phyloP scores from a whole-genome alignment of 2,113 vertebrate genomes.

The Onychorhynchus coronatus region DNA sequence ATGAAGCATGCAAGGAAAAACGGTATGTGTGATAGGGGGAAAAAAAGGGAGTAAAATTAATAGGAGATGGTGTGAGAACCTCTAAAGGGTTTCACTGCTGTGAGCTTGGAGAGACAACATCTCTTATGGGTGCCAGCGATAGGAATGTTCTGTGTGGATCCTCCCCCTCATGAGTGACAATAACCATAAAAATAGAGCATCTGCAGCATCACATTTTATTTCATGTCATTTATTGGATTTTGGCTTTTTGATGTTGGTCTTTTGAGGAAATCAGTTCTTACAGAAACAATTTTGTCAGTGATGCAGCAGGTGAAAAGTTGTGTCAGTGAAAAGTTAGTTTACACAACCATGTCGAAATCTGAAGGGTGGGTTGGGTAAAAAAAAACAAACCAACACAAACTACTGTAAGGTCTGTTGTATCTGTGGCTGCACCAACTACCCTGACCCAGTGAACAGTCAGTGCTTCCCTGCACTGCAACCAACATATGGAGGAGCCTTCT shows the following conservation, averaged over 20 bases:
- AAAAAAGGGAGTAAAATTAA: not conserved
- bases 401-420: not conserved
- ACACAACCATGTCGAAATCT: not conserved
- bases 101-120: not conserved
- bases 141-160: not conserved
- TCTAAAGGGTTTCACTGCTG: conserved; percentile 4
- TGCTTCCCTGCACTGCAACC: not conserved
- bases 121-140: not conserved
- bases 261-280: not conserved
- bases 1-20: not conserved
- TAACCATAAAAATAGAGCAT: not conserved
- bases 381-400: accelerated
- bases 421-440: not conserved
- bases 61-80: not conserved
- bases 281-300: not conserved
- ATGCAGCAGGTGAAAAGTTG: not conserved
- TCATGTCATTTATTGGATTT: not conserved
- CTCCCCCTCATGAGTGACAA: not conserved
- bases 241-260: not conserved
- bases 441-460: not conserved
- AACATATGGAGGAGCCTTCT: not conserved
- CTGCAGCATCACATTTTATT: not conserved
- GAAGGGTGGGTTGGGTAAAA: not conserved
- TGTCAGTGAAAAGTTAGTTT: not conserved
- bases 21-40: not conserved